phyloP scores from a whole-genome alignment of 2,113 vertebrate genomes.

The Oncorhynchus masou region DNA sequence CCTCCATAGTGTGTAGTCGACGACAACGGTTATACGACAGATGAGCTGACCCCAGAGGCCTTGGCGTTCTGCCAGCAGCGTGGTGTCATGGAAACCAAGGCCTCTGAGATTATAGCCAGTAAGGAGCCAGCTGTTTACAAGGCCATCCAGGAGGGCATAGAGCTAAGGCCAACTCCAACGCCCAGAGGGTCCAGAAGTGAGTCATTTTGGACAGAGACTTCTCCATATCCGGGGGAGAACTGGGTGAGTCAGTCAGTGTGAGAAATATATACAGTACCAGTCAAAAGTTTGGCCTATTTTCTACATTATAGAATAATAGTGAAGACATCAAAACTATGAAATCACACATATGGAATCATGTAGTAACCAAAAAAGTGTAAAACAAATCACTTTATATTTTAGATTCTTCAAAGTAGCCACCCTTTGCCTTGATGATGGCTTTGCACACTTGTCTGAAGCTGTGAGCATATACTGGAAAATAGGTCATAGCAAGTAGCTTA shows the following conservation, averaged over 20 bases:
- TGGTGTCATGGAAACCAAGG: conserved; percentile 47
- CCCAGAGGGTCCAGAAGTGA: conserved; percentile 76
- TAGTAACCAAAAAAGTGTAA: too few relatives aligned
- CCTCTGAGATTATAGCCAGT: conserved; percentile 66
- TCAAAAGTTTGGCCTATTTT: too few relatives aligned
- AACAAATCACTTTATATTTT: too few relatives aligned
- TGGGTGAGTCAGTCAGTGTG: conserved; percentile 62
- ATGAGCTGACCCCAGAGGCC: conserved; percentile 63
- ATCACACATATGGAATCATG: too few relatives aligned
- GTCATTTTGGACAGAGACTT: conserved; percentile 70
- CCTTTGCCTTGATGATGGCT: too few relatives aligned
- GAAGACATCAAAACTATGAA: too few relatives aligned
- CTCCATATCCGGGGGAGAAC: conserved; percentile 70
- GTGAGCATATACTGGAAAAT: too few relatives aligned
- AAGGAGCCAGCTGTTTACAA: conserved; percentile 71
- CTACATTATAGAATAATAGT: too few relatives aligned
- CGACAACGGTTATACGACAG: conserved; percentile 67
- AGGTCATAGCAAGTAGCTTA: too few relatives aligned
- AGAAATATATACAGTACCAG: not conserved
- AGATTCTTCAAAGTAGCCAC: too few relatives aligned
- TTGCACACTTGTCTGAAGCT: too few relatives aligned
- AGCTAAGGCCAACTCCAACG: conserved; percentile 66
- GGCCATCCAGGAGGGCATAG: conserved; percentile 71
- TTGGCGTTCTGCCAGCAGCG: conserved; percentile 58
- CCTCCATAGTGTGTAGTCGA: conserved; percentile 62